Evolutionary conservation across 2,888 invertebrate genomes (phyloP), one percentile per base, ranked within the genome.

Genomic region (Brachyopa scutellaris): DNA sequence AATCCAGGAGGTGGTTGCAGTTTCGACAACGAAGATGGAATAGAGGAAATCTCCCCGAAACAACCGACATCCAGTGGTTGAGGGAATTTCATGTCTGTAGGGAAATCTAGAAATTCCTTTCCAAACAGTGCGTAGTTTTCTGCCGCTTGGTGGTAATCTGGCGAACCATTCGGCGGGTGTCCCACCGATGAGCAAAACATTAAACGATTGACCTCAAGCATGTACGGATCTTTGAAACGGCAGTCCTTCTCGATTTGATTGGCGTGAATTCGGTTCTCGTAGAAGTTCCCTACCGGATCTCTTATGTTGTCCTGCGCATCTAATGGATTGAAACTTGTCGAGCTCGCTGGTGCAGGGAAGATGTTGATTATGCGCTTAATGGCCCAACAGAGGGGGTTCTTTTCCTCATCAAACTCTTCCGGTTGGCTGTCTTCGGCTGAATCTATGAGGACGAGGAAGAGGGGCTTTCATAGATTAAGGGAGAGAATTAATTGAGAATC

Each of bases 121-220:
- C 88, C 88, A 40, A 78, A 85, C 0, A 89, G 36, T 0, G 88
- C 88, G 70, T 89, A 90, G 2, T 87, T 86, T 72, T 90, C 88
- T 4, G 90, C 89, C 0, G 88, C 87, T 77, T 87, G 86, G 69
- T 85, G 86, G 29, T 88, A 88, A 13, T 87, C 87, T 0, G 74
- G 61, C 17, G 85, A 86, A 9, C 85, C 87, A 11, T 84, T 83
- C 3, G 84, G 49, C 13, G 89, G 89, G 74, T 88, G 87, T 0
- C 86, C 88, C 0, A 67, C 47, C 0, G 85, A 85, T 15, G 87
- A 85, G 13, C 85, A 86, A 38, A 86, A 87, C n/a, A 90, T 86
- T 0, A 87, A 86, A 6, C 84, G 86, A 19, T 86, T 85, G 9
- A 90, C 87, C 74, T 89, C 89, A n/a, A 78, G 77, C n/a, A 86